These are phyloP conservation scores for Desmodus rotundus DNA, from an alignment of 2,113 vertebrate genomes.

Conservation along the genomic window DNA sequence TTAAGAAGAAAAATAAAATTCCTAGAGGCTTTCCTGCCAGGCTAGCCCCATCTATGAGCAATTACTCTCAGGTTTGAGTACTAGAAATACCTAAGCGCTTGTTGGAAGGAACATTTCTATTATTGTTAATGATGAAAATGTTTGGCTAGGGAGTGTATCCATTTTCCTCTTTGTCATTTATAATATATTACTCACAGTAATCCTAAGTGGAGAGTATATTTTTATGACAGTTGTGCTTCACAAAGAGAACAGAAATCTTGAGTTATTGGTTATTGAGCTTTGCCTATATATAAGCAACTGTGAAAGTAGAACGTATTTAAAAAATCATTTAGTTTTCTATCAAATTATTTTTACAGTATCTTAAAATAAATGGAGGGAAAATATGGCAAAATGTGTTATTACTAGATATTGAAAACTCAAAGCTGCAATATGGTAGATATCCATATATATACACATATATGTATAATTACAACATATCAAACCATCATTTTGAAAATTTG, in stretches of 20 bases:
- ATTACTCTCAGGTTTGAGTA: slow-evolving; percentile 47
- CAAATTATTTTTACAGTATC: slow-evolving; percentile 49
- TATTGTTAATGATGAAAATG: slow-evolving; percentile 63
- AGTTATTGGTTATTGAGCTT: slow-evolving; percentile 64
- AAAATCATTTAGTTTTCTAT: slow-evolving; percentile 15
- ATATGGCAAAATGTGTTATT: slow-evolving; percentile 28
- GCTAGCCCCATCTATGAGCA: slow-evolving; percentile 19
- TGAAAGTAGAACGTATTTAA: slow-evolving; percentile 30
- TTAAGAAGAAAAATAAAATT: slow-evolving; percentile 30
- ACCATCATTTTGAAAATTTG: slow-evolving; percentile 15
- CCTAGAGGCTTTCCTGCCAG: slow-evolving; percentile 23
- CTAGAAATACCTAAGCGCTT: slow-evolving; percentile 35
- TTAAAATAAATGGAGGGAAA: slow-evolving; percentile 33
- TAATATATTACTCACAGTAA: slow-evolving; percentile 36
- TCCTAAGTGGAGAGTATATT: slow-evolving; percentile 43
- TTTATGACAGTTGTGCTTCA: slow-evolving; percentile 52
- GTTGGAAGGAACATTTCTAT: slow-evolving; percentile 60
- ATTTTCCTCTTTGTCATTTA: slow-evolving; percentile 58
- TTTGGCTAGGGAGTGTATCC: slow-evolving; percentile 57
- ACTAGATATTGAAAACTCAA: not conserved
- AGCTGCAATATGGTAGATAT: not conserved
- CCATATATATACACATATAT: not conserved
- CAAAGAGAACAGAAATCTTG: slow-evolving; percentile 45
- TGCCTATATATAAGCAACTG: slow-evolving; percentile 22
- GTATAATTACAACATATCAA: not conserved